A percentile compares a stretch with the other conserved stretches of the same genome.
These are phyloP conservation scores for Carposina sasakii DNA, from an alignment of 1,140 invertebrate genomes.

Conservation along the genomic window DNA sequence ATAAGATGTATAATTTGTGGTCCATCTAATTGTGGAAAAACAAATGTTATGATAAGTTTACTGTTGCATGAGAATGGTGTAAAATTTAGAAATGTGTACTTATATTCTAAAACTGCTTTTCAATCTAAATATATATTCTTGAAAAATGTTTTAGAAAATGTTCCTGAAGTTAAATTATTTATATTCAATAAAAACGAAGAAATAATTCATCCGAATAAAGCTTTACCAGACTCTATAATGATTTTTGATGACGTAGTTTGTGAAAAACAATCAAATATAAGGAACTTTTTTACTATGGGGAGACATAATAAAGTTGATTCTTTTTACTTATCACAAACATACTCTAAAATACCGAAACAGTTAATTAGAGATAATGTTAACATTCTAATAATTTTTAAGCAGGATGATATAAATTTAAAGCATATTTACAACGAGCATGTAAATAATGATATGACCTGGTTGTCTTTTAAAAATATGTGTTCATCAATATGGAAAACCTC, in stretches of 20 bases:
- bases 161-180: slow-evolving; percentile 23
- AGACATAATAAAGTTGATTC: slow-evolving; percentile 42
- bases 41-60: slow-evolving; percentile 39
- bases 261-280: slow-evolving; percentile 23
- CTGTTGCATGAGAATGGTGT: slow-evolving; percentile 43
- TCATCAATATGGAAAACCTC: slow-evolving; percentile 31
- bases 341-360: slow-evolving; percentile 56
- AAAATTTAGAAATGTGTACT: slow-evolving; percentile 39
- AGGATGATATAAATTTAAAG: slow-evolving; percentile 58
- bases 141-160: slow-evolving; percentile 18
- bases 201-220: slow-evolving; percentile 14
- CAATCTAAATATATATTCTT: slow-evolving; percentile 40
- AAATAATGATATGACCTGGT: slow-evolving; percentile 44
- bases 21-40: slow-evolving; percentile 46
- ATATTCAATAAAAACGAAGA: slow-evolving; percentile 16
- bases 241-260: slow-evolving; percentile 13
- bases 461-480: slow-evolving; percentile 41
- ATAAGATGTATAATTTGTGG: slow-evolving; percentile 33
- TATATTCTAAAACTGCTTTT: slow-evolving; percentile 37
- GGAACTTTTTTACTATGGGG: slow-evolving; percentile 50
- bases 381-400: slow-evolving; percentile 51
- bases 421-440: slow-evolving; percentile 60
- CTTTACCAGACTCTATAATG: neutral
- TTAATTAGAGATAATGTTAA: slow-evolving; percentile 59
- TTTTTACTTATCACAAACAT: slow-evolving; percentile 53